phyloP scores from a whole-genome alignment of 1,140 invertebrate species.

The Calephelis nemesis region DNA sequence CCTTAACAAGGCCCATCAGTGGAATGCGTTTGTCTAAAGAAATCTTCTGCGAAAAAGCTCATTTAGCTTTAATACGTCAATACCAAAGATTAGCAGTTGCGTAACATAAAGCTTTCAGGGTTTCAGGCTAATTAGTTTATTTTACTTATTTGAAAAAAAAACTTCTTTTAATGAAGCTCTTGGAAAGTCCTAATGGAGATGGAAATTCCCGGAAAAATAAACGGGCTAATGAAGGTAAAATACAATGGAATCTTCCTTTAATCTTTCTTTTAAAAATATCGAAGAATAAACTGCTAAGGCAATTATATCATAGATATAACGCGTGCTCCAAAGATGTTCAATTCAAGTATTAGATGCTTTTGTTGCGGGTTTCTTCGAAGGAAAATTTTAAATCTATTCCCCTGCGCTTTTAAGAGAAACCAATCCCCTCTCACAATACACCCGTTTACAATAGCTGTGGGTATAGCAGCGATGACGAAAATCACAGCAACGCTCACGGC shows the following conservation, averaged over 20 bases:
- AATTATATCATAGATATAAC: constrained; percentile 47
- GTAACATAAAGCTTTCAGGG: no score
- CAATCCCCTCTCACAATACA: constrained; percentile 69
- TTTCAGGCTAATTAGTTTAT: no score
- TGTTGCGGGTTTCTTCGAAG: constrained; percentile 63
- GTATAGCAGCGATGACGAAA: constrained; percentile 57
- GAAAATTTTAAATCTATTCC: constrained; percentile 75
- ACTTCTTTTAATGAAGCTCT: no score
- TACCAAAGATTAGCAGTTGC: no score
- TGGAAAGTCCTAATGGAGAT: no score
- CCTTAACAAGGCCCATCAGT: no score
- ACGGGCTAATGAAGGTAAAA: constrained; percentile 4
- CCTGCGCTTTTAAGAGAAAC: constrained; percentile 66
- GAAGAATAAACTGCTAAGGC: constrained; percentile 31
- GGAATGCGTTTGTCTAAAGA: no score
- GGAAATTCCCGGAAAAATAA: background rate
- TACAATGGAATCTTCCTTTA: background rate
- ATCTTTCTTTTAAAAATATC: constrained; percentile 11
- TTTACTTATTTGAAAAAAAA: no score
- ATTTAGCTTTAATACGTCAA: no score
- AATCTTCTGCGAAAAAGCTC: no score
- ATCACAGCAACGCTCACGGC: constrained; percentile 49
- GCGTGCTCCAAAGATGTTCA: constrained; percentile 47
- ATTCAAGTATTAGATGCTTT: constrained; percentile 60
- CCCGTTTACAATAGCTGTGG: constrained; percentile 56